Percentiles rank a stretch among this genome's conserved stretches.
Conservation (phyloP, 2,113 vertebrate species). For the Camelus dromedarius region DNA sequence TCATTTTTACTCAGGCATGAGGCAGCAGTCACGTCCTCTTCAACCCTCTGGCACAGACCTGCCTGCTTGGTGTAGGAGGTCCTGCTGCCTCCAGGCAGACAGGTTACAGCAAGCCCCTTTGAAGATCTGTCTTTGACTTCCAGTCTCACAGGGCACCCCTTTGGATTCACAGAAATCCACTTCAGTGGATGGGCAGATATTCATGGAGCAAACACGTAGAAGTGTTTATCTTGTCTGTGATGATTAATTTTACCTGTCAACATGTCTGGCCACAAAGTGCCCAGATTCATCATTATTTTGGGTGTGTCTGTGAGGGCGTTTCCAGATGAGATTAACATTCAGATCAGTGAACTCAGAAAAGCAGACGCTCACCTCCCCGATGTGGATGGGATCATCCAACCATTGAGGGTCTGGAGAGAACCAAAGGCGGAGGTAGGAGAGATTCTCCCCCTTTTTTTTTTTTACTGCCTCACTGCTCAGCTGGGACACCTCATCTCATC, state of each 20-base stretch:
- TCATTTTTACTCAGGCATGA: not conserved
- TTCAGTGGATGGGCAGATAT: not conserved
- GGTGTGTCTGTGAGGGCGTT: not conserved
- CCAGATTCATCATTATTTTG: not conserved
- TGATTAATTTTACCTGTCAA: not conserved
- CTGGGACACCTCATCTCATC: not conserved
- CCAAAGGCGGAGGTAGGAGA: not conserved
- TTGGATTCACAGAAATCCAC: not conserved
- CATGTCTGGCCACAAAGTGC: not conserved
- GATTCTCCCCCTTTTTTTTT: too few species aligned
- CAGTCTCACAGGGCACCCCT: not conserved
- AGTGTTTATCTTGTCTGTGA: not conserved
- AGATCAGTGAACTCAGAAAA: not conserved
- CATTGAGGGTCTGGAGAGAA: not conserved
- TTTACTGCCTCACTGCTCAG: not conserved
- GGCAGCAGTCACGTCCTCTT: not conserved
- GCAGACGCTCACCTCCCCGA: not conserved
- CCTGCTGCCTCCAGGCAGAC: not conserved
- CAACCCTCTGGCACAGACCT: not conserved
- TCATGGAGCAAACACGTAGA: not conserved
- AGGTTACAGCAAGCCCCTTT: not conserved
- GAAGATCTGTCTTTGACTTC: not conserved
- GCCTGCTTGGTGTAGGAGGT: not conserved
- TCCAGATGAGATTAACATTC: not conserved
- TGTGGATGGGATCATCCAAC: too few species aligned